Evolutionary conservation across 2,888 invertebrate species (phyloP).

Genomic region (Oligia strigilis): DNA sequence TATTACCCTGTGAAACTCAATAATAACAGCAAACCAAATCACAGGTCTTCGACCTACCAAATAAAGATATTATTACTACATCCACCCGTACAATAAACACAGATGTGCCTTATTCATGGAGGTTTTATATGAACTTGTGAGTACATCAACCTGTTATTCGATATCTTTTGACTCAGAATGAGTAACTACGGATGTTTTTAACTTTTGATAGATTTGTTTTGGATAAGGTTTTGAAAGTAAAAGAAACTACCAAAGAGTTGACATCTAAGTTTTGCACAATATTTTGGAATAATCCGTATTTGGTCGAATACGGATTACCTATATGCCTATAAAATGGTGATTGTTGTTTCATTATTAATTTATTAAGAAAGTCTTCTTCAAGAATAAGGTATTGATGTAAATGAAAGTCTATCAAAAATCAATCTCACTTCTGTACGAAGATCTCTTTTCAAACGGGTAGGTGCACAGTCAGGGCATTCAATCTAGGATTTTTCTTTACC

Average conservation of each 20-base stretch:
- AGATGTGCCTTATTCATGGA: slow-evolving; percentile 15
- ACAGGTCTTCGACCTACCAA: slow-evolving; percentile 35
- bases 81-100: slow-evolving; percentile 16
- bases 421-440: not conserved
- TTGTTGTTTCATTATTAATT: not conserved
- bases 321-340: not conserved
- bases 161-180: not conserved
- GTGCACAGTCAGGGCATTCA: not conserved
- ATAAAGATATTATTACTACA: slow-evolving; percentile 38
- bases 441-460: not conserved
- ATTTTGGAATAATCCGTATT: not conserved
- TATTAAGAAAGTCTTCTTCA: not conserved
- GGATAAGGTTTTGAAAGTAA: not conserved
- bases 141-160: not conserved
- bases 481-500: not conserved
- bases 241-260: not conserved
- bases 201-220: slow-evolving; percentile 1
- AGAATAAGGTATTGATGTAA: not conserved
- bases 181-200: not conserved
- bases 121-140: slow-evolving; percentile 20
- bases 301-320: too few species aligned
- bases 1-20: slow-evolving; percentile 4
- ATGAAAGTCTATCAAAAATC: not conserved
- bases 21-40: slow-evolving; percentile 28
- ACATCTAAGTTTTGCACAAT: not conserved